phyloP scores from a whole-genome alignment of 30 jellyfish, hydroid and myxozoan species.

The Aurelia sp. region DNA sequence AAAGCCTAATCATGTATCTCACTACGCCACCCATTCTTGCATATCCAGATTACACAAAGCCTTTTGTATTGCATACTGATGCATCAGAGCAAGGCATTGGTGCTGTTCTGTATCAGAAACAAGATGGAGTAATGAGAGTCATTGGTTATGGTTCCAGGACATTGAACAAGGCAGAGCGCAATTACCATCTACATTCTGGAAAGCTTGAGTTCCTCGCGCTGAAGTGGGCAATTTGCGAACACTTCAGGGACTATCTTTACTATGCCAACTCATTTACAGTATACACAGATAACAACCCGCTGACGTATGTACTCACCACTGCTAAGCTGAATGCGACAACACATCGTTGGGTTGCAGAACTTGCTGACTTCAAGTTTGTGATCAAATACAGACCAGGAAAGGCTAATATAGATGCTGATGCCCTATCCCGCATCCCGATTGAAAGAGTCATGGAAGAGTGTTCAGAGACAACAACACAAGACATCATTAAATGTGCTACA shows the following conservation, averaged over 20 bases:
- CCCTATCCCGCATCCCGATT: constrained; percentile 17
- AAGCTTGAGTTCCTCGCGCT: constrained; percentile 6
- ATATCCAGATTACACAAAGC: too few relatives aligned
- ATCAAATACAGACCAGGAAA: constrained; percentile 63
- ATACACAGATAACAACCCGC: constrained; percentile 41
- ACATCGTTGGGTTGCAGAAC: constrained; percentile 49
- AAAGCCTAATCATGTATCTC: constrained; percentile 5
- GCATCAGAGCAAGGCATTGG: constrained; percentile 58
- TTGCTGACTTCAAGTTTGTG: constrained; percentile 36
- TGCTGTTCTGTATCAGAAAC: constrained; percentile 50
- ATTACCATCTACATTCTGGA: constrained; percentile 15
- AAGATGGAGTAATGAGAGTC: constrained; percentile 14
- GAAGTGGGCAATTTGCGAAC: constrained; percentile 29
- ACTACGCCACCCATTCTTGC: constrained; percentile 19
- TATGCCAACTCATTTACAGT: constrained; percentile 17
- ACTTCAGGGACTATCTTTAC: constrained; percentile 5
- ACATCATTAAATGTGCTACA: neutral
- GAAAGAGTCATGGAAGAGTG: neutral
- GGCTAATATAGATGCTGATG: constrained; percentile 46
- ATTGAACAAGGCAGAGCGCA: constrained; percentile 1
- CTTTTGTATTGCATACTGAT: too few relatives aligned
- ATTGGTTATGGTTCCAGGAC: constrained; percentile 43
- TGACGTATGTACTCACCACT: constrained; percentile 16
- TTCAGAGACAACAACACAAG: neutral
- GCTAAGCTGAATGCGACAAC: constrained; percentile 38